These are phyloP conservation scores for Holothuria scabra DNA, from an alignment of 53 echinoderm and acorn worm genomes.

Conservation along the genomic window DNA sequence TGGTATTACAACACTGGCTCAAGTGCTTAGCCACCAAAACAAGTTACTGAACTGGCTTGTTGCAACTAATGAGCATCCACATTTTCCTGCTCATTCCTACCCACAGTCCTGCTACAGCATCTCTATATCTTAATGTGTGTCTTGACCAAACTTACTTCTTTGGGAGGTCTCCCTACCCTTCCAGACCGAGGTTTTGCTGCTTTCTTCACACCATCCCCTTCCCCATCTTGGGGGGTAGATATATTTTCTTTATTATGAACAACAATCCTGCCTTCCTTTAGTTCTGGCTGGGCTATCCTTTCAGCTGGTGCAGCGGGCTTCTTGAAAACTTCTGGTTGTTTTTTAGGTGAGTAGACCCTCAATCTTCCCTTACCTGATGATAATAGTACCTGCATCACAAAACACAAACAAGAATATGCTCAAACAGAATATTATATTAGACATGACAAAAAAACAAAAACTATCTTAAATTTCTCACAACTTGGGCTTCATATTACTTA, in stretches of 20 bases:
- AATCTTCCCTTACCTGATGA: slow-evolving; percentile 13
- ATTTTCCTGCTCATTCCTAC: too few species aligned
- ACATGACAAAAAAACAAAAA: background rate
- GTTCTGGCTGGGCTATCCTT: slow-evolving; percentile 8
- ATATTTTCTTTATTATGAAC: slow-evolving; percentile 48
- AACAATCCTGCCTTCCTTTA: slow-evolving; percentile 33
- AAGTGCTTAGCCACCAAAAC: too few species aligned
- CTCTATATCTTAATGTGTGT: background rate
- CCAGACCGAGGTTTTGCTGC: background rate
- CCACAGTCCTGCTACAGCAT: too few species aligned
- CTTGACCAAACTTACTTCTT: background rate
- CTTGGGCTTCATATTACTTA: too few species aligned
- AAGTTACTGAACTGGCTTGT: too few species aligned
- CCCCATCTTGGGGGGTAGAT: background rate
- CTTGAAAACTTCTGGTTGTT: slow-evolving; percentile 38
- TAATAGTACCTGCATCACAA: slow-evolving; percentile 13
- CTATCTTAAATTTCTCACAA: too few species aligned
- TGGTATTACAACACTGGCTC: too few species aligned
- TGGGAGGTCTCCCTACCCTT: background rate
- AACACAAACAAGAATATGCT: background rate
- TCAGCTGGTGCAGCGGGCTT: slow-evolving; percentile 11
- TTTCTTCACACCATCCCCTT: slow-evolving; percentile 32
- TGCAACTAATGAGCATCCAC: too few species aligned
- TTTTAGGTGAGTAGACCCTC: slow-evolving; percentile 29
- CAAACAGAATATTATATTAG: background rate